A percentile compares a stretch with the other conserved stretches of the same genome.
phyloP scores from a whole-genome alignment of 2,888 invertebrate genomes.

The Drosophila borborema region DNA sequence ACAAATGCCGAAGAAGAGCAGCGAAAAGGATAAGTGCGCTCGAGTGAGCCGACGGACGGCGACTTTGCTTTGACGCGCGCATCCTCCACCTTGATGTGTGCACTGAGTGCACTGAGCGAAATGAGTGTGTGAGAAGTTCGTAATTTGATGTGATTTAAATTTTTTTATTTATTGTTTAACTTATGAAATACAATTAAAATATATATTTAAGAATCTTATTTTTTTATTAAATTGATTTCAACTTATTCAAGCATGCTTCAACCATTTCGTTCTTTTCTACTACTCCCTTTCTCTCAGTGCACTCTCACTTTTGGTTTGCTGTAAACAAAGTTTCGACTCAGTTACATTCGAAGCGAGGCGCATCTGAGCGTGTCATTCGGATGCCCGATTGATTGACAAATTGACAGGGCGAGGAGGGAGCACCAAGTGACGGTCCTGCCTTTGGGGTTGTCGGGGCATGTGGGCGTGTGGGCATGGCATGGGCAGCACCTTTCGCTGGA shows the following conservation, averaged over 20 bases:
- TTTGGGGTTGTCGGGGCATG: neutral
- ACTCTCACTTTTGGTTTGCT: neutral
- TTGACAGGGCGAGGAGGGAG: slow-evolving; percentile 24
- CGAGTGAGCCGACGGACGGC: slow-evolving; percentile 41
- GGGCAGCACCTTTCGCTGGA: slow-evolving; percentile 37
- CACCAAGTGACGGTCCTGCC: neutral
- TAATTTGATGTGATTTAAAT: too few relatives aligned
- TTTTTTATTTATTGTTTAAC: too few relatives aligned
- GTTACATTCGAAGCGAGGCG: slow-evolving; percentile 19
- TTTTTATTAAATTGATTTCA: too few relatives aligned
- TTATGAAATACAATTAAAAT: too few relatives aligned
- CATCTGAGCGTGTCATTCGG: slow-evolving; percentile 16
- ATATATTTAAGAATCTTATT: too few relatives aligned
- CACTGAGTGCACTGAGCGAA: neutral
- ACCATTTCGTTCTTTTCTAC: too few relatives aligned
- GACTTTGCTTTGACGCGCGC: slow-evolving; percentile 11
- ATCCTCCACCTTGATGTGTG: slow-evolving; percentile 18
- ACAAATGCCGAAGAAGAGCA: slow-evolving; percentile 23
- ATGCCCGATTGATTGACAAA: slow-evolving; percentile 58
- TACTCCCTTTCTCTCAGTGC: neutral
- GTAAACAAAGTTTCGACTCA: slow-evolving; percentile 29
- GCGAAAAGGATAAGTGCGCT: slow-evolving; percentile 37
- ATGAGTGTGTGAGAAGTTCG: neutral
- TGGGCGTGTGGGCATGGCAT: neutral
- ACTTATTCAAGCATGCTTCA: too few relatives aligned